Evolutionary conservation across 2,113 vertebrate species (phyloP).

Genomic region (Neogale vison): DNA sequence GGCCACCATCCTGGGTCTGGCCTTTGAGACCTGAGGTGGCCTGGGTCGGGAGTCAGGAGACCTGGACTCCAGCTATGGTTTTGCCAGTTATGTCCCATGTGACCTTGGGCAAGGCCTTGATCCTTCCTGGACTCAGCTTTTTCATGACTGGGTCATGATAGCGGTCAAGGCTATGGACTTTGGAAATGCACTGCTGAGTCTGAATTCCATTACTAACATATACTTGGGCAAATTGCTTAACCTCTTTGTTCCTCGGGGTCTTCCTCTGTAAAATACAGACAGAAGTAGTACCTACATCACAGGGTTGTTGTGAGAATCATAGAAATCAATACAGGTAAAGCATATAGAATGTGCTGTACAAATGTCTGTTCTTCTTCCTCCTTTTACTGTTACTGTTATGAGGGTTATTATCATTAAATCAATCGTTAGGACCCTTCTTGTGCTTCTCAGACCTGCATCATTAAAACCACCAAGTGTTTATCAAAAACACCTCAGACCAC

Average conservation of each 20-base stretch:
- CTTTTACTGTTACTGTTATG: not conserved
- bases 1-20: not conserved
- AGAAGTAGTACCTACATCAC: not conserved
- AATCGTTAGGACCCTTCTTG: not conserved
- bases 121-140: not conserved
- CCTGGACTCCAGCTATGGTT: not conserved
- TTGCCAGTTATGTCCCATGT: not conserved
- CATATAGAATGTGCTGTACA: not conserved
- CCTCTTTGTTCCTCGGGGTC: not conserved
- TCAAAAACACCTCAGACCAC: not conserved
- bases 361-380: not conserved
- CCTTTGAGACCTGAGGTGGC: not conserved
- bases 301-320: not conserved
- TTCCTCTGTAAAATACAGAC: not conserved
- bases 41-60: not conserved
- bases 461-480: not conserved
- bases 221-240: not conserved
- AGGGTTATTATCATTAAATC: not conserved
- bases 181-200: not conserved
- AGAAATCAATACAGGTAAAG: not conserved
- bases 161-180: not conserved
- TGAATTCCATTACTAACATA: not conserved
- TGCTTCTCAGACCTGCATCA: not conserved
- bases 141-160: not conserved
- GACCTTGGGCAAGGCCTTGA: not conserved